phyloP scores from a whole-genome alignment of 2,113 vertebrate genomes.

The Otolemur garnettii region DNA sequence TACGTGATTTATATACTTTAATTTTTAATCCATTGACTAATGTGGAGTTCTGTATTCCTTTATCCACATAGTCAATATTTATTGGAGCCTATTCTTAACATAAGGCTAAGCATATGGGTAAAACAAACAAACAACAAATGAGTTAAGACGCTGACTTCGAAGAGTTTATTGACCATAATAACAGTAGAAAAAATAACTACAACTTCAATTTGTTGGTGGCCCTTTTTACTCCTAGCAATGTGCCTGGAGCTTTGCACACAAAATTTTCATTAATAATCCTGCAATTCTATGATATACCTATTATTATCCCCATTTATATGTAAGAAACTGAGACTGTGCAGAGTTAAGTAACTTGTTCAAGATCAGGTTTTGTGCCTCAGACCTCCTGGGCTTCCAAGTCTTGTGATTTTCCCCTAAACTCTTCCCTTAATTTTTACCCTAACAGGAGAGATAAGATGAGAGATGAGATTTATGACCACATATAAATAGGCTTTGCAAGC shows the following conservation, averaged over 20 bases:
- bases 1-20: no score
- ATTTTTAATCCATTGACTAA: neutral
- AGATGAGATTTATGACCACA: neutral
- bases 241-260: neutral
- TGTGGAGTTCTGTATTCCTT: neutral
- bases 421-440: neutral
- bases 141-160: neutral
- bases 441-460: neutral
- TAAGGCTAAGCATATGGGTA: neutral
- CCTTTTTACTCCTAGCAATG: neutral
- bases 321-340: neutral
- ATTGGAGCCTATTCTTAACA: neutral
- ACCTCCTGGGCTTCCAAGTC: neutral
- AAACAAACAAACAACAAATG: neutral
- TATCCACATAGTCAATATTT: neutral
- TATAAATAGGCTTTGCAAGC: neutral
- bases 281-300: neutral
- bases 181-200: constrained; percentile 20
- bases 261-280: neutral
- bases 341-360: neutral
- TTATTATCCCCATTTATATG: neutral
- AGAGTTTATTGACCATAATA: neutral
- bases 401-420: neutral
- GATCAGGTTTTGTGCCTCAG: neutral
- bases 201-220: neutral